A percentile compares a stretch with the other conserved stretches of the same genome.
phyloP scores from a whole-genome alignment of 2,888 invertebrate genomes.

The Orthosia gracilis region DNA sequence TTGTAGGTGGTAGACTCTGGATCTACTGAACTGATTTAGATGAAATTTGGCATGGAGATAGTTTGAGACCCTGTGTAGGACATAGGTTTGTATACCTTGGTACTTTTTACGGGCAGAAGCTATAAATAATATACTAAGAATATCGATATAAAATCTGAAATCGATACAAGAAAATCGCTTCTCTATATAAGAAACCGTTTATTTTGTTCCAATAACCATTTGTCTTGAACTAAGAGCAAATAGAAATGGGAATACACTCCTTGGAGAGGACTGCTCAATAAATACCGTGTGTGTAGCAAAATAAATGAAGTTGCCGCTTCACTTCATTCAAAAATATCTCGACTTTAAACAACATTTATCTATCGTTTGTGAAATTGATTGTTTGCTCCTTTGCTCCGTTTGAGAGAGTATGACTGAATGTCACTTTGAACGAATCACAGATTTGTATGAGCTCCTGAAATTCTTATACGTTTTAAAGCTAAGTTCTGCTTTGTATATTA shows the following conservation, averaged over 20 bases:
- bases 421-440: background rate
- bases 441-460: background rate
- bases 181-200: constrained; percentile 16
- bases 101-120: too few relatives aligned
- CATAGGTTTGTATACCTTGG: too few relatives aligned
- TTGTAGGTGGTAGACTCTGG: too few relatives aligned
- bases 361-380: constrained; percentile 31
- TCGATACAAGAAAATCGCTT: background rate
- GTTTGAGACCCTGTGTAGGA: too few relatives aligned
- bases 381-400: background rate
- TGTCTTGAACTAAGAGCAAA: constrained; percentile 62
- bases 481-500: background rate
- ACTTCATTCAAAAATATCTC: constrained; percentile 42
- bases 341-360: constrained; percentile 27
- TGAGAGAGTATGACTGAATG: background rate
- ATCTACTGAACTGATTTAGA: too few relatives aligned
- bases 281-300: constrained; percentile 53
- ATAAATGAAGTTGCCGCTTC: constrained; percentile 59
- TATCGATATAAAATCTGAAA: background rate
- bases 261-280: constrained; percentile 61
- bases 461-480: background rate
- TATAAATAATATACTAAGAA: background rate
- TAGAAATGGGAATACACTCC: constrained; percentile 66
- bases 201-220: constrained; percentile 65
- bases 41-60: too few relatives aligned